phyloP scores from a whole-genome alignment of 1,140 invertebrate genomes.

The Aphelinus certus region DNA sequence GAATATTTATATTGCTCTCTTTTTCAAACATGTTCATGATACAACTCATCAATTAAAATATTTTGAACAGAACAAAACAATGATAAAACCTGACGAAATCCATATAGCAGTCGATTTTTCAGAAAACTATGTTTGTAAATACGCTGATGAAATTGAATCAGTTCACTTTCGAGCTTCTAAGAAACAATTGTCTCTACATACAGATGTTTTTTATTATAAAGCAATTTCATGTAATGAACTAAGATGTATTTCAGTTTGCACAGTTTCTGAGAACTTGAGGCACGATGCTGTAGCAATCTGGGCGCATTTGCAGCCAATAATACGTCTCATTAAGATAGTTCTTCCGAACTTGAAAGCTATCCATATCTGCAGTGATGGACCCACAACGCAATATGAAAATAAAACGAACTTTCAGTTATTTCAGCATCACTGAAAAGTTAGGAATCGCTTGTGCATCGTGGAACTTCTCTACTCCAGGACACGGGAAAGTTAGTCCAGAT shows the following conservation, averaged over 20 bases:
- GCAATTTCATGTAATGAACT: background rate
- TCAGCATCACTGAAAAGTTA: conserved; percentile 30
- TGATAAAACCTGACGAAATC: conserved; percentile 46
- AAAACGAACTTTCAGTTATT: conserved; percentile 33
- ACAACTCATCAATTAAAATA: conserved; percentile 47
- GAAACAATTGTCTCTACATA: conserved; percentile 16
- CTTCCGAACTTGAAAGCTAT: conserved; percentile 35
- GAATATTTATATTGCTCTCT: conserved; percentile 26
- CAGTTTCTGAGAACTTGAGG: conserved; percentile 34
- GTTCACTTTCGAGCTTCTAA: conserved; percentile 50
- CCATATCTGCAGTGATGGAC: conserved; percentile 47
- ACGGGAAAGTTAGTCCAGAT: conserved; percentile 38
- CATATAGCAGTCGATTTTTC: conserved; percentile 54
- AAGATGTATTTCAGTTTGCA: conserved; percentile 43
- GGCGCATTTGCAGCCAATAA: conserved; percentile 45
- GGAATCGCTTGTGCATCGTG: conserved; percentile 19
- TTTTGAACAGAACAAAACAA: conserved; percentile 48
- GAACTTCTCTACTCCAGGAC: conserved; percentile 33
- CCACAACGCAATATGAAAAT: conserved; percentile 45
- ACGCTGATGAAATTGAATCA: conserved; percentile 52
- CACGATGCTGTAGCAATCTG: conserved; percentile 44
- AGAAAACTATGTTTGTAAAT: conserved; percentile 55
- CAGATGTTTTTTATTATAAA: background rate
- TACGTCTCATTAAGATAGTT: conserved; percentile 30
- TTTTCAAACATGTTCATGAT: conserved; percentile 47